Evolutionary conservation across 1,140 invertebrate genomes (phyloP).

Genomic region (Hesperophylax magnus): DNA sequence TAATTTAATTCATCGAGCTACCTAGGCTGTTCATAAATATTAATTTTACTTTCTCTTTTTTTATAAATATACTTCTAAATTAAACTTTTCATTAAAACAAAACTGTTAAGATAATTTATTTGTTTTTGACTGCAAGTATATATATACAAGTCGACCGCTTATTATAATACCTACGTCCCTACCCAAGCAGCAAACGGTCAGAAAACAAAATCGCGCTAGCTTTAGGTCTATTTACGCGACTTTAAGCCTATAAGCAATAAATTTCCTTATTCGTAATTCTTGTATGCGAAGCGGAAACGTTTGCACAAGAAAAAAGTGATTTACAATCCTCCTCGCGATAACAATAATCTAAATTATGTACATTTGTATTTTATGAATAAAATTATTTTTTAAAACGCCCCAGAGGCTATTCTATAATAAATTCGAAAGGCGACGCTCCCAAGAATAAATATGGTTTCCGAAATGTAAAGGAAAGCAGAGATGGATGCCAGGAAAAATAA

Average conservation of each 20-base stretch:
- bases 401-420: background rate
- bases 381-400: conserved; percentile 27
- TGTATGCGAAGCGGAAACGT: conserved; percentile 17
- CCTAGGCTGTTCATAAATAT: too few relatives aligned
- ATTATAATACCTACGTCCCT: too few relatives aligned
- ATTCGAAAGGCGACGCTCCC: conserved; percentile 7
- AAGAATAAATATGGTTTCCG: conserved; percentile 47
- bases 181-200: too few relatives aligned
- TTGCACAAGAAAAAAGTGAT: conserved; percentile 1
- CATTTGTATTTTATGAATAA: conserved; percentile 36
- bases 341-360: conserved; percentile 38
- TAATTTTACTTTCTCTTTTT: too few relatives aligned
- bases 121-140: too few relatives aligned
- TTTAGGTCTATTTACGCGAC: background rate
- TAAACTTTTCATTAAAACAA: too few relatives aligned
- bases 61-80: too few relatives aligned
- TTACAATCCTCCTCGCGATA: conserved; percentile 31
- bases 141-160: too few relatives aligned
- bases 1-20: too few relatives aligned
- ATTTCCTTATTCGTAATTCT: conserved; percentile 17
- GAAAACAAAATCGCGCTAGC: too few relatives aligned
- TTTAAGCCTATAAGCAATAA: conserved; percentile 1
- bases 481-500: conserved; percentile 55
- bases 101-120: too few relatives aligned
- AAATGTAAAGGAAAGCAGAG: conserved; percentile 47